A percentile compares a stretch with the other conserved stretches of the same genome.
These are phyloP conservation scores for Rhincodon typus DNA, from an alignment of 2,797 vertebrate species.

Conservation along the genomic window DNA sequence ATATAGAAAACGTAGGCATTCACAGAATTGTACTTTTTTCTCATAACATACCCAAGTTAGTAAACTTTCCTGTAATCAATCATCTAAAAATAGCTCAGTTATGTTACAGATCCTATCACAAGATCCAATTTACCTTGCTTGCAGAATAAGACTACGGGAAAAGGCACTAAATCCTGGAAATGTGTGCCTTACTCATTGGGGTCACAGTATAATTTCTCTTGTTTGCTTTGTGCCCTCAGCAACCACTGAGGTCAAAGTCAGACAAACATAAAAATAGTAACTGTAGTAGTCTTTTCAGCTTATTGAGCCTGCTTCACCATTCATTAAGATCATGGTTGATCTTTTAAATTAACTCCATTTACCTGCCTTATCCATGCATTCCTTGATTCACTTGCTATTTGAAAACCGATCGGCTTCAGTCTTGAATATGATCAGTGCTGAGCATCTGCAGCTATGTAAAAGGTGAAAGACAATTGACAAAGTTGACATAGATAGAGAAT, in stretches of 20 bases:
- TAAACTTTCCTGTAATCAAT: not conserved
- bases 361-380: not conserved
- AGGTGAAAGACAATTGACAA: no score
- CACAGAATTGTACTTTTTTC: not conserved
- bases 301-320: not conserved
- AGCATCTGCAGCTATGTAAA: not conserved
- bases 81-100: not conserved
- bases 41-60: not conserved
- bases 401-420: not conserved
- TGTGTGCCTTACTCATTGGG: not conserved
- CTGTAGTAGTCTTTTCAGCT: not conserved
- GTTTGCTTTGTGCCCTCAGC: not conserved
- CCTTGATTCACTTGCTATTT: not conserved
- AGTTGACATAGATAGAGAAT: no score
- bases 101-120: not conserved
- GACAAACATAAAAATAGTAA: not conserved
- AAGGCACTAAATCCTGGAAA: not conserved
- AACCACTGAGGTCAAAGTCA: not conserved
- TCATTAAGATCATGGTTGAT: not conserved
- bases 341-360: not conserved
- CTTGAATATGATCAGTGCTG: not conserved
- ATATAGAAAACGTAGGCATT: slow-evolving; percentile 5
- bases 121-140: not conserved
- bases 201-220: not conserved
- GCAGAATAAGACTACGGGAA: not conserved